Conservation (phyloP, 2,888 invertebrate genomes). For the Axea sp. region DNA sequence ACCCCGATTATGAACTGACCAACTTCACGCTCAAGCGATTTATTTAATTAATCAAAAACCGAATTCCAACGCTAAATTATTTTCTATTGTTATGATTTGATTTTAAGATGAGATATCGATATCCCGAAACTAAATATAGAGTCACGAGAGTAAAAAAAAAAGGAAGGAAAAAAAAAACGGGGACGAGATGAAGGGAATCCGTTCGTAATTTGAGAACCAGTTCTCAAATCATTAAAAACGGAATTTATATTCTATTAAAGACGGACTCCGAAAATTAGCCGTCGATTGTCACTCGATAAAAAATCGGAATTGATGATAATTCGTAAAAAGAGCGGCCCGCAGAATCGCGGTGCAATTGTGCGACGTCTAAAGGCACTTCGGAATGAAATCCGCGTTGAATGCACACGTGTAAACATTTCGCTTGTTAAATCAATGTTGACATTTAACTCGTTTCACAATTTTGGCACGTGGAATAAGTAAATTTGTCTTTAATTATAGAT, state of each 20-base stretch:
- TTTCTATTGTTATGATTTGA: slow-evolving; percentile 42
- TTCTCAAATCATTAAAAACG: slow-evolving; percentile 51
- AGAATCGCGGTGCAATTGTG: no score
- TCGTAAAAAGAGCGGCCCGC: no score
- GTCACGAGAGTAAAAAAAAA: slow-evolving; percentile 2
- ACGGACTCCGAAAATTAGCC: slow-evolving; percentile 40
- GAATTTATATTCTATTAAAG: slow-evolving; percentile 58
- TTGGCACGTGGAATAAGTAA: slow-evolving; percentile 6
- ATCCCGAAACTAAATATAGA: slow-evolving; percentile 41
- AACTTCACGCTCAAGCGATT: no score
- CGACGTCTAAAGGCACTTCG: slow-evolving; percentile 19
- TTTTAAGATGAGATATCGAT: slow-evolving; percentile 43
- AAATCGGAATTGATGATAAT: slow-evolving; percentile 10
- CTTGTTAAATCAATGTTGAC: no score
- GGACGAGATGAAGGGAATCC: no score
- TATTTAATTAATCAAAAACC: slow-evolving; percentile 20
- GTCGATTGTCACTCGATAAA: slow-evolving; percentile 50
- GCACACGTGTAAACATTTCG: slow-evolving; percentile 31
- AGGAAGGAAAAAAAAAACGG: slow-evolving; percentile 5
- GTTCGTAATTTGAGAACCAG: slow-evolving; percentile 55
- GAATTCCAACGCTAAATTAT: slow-evolving; percentile 11
- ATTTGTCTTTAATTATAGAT: slow-evolving; percentile 3
- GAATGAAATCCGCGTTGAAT: slow-evolving; percentile 33
- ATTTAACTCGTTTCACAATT: neutral
- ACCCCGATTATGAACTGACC: no score